phyloP scores from a whole-genome alignment of 2,113 vertebrate species.

The Stegastes partitus region DNA sequence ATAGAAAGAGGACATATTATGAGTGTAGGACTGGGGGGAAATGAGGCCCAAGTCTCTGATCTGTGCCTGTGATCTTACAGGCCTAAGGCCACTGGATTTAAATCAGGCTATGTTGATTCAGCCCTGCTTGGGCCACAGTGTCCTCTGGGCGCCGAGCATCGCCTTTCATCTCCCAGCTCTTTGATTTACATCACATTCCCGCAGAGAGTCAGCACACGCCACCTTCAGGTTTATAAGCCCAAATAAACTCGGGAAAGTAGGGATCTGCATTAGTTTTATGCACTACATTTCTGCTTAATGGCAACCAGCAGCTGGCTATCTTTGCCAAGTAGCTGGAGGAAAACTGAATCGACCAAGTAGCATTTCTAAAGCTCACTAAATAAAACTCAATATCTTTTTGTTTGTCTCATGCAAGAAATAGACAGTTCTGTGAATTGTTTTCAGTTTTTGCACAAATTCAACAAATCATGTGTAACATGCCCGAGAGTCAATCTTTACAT shows the following conservation, averaged over 20 bases:
- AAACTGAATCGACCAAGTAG: too few species aligned
- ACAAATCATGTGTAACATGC: too few species aligned
- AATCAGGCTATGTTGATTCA: constrained; percentile 58
- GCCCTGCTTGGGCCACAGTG: constrained; percentile 47
- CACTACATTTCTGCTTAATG: too few species aligned
- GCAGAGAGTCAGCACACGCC: constrained; percentile 40
- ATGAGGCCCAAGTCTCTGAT: constrained; percentile 46
- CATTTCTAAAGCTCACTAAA: neutral
- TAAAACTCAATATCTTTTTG: neutral
- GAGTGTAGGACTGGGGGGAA: constrained; percentile 30
- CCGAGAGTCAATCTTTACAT: too few species aligned
- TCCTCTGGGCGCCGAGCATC: constrained; percentile 49
- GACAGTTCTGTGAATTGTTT: too few species aligned
- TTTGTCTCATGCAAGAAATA: too few species aligned
- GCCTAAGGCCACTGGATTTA: constrained; percentile 68
- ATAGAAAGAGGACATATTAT: constrained; percentile 28
- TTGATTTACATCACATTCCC: constrained; percentile 69
- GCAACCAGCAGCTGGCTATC: too few species aligned
- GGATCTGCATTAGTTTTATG: constrained; percentile 14
- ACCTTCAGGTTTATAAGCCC: constrained; percentile 52
- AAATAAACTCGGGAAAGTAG: constrained; percentile 21
- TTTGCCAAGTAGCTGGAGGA: too few species aligned
- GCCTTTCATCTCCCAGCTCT: constrained; percentile 70
- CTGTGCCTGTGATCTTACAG: constrained; percentile 59
- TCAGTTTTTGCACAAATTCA: too few species aligned